phyloP scores from a whole-genome alignment of 2,888 invertebrate genomes.

The Heliconius ismenius region DNA sequence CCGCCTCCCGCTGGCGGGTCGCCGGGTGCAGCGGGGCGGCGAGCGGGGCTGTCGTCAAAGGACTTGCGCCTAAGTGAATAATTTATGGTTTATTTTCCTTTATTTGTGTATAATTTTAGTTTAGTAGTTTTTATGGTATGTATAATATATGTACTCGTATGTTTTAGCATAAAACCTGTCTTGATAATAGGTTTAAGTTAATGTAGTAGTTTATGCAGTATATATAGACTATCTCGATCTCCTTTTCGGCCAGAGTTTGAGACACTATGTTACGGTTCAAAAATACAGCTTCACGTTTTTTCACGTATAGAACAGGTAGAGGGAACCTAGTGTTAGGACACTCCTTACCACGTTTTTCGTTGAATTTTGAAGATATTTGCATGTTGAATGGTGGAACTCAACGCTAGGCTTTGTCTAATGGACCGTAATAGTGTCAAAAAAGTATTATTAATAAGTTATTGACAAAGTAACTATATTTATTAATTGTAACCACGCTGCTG shows the following conservation, averaged over 20 bases:
- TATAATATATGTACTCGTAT: too few species aligned
- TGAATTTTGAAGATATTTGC: not conserved
- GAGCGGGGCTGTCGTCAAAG: conserved; percentile 68
- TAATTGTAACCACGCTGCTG: too few species aligned
- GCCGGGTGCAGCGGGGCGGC: conserved; percentile 75
- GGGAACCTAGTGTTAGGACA: not conserved
- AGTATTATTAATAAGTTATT: too few species aligned
- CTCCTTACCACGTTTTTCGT: not conserved
- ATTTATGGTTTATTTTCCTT: not conserved
- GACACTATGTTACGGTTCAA: too few species aligned
- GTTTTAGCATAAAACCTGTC: too few species aligned
- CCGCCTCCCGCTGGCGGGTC: conserved; percentile 69
- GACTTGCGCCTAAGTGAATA: conserved; percentile 61
- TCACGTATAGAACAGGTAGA: not conserved
- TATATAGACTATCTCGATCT: too few species aligned
- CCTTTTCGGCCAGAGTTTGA: too few species aligned
- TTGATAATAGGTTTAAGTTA: too few species aligned
- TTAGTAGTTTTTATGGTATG: not conserved
- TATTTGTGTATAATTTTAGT: not conserved
- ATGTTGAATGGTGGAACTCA: not conserved
- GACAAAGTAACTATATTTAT: too few species aligned
- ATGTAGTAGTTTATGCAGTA: too few species aligned
- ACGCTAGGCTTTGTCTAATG: not conserved
- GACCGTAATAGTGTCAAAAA: too few species aligned
- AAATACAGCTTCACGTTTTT: not conserved